Conservation (phyloP, 2,888 invertebrate species). For the Leptopilina syphax region DNA sequence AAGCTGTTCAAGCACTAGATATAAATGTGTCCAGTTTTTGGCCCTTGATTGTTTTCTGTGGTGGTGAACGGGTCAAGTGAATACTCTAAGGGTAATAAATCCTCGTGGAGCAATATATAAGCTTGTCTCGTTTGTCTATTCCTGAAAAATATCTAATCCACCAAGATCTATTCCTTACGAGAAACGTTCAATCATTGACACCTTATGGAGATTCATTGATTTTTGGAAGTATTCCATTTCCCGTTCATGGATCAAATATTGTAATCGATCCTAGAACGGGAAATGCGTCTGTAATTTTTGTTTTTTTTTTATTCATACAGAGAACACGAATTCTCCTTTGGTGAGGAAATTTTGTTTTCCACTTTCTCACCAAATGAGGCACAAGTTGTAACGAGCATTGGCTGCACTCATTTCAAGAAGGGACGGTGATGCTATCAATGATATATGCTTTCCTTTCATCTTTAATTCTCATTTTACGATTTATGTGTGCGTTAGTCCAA, state of each 20-base stretch:
- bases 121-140: no score
- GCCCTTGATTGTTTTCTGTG: not conserved
- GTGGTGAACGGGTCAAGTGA: not conserved
- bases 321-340: not conserved
- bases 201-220: no score
- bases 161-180: conserved; percentile 7
- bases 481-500: conserved; percentile 56
- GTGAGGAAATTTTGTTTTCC: not conserved
- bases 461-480: conserved; percentile 47
- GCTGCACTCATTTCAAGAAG: conserved; percentile 20
- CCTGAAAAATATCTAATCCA: conserved; percentile 35
- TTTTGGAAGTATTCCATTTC: not conserved
- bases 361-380: conserved; percentile 2
- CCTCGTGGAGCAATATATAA: conserved; percentile 23
- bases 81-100: conserved; percentile 14
- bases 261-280: not conserved
- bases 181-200: not conserved
- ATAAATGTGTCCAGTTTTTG: conserved; percentile 30
- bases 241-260: not conserved
- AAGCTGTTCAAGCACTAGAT: not conserved
- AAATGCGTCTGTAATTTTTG: not conserved
- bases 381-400: conserved; percentile 34
- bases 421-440: conserved; percentile 29
- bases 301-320: not conserved
- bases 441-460: conserved; percentile 29